Evolutionary conservation across 2,888 invertebrate species (phyloP).

Genomic region (Oxytorus armatus): DNA sequence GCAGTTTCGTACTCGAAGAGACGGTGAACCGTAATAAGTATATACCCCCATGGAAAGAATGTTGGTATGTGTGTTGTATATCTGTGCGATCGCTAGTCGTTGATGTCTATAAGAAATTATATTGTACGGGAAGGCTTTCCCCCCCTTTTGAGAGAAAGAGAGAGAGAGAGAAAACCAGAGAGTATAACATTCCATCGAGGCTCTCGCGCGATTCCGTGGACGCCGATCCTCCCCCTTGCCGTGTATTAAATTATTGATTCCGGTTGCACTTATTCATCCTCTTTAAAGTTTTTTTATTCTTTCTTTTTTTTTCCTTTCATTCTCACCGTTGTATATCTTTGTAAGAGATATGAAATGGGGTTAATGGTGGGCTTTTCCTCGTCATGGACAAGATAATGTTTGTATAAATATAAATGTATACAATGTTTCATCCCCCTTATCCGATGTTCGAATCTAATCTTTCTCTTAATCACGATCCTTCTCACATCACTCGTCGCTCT

Average conservation of each 20-base stretch:
- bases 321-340: neutral
- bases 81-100: slow-evolving; percentile 33
- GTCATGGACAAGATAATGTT: slow-evolving; percentile 11
- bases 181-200: slow-evolving; percentile 35
- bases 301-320: neutral
- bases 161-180: slow-evolving; percentile 7
- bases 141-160: neutral
- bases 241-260: slow-evolving; percentile 60
- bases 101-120: slow-evolving; percentile 53
- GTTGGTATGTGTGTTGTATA: slow-evolving; percentile 4
- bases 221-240: slow-evolving; percentile 44
- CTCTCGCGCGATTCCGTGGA: slow-evolving; percentile 32
- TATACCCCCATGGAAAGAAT: slow-evolving; percentile 24
- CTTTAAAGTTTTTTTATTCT: slow-evolving; percentile 1
- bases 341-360: slow-evolving; percentile 13
- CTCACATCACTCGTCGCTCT: neutral
- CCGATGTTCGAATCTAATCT: slow-evolving; percentile 21
- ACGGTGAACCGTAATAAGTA: slow-evolving; percentile 59
- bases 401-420: neutral
- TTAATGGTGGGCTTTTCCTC: slow-evolving; percentile 43
- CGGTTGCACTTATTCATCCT: slow-evolving; percentile 43
- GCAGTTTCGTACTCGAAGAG: slow-evolving; percentile 54
- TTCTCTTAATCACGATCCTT: neutral
- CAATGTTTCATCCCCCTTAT: slow-evolving; percentile 28
- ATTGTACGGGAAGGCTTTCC: slow-evolving; percentile 7